Evolutionary conservation across 1,140 invertebrate genomes (phyloP).

Genomic region (Lasioglossum baleicum): DNA sequence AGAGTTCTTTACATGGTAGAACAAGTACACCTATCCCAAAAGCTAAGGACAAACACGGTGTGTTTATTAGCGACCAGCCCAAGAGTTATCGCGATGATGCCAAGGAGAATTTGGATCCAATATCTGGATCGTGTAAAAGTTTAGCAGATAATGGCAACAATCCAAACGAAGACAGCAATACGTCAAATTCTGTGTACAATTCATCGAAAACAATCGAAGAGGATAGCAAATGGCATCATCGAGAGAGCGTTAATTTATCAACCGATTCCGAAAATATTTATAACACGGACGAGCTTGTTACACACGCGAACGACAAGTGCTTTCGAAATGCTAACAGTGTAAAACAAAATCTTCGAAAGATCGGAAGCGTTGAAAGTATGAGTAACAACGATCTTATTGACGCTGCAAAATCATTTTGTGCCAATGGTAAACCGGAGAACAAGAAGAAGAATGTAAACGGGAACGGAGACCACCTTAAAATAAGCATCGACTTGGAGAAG

Average conservation of each 20-base stretch:
- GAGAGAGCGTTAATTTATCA: constrained; percentile 38
- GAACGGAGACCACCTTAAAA: constrained; percentile 55
- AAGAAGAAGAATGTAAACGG: neutral
- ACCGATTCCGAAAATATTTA: neutral
- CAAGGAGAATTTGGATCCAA: constrained; percentile 66
- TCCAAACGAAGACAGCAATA: constrained; percentile 29
- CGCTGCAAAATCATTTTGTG: neutral
- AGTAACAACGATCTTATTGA: neutral
- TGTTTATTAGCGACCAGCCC: neutral
- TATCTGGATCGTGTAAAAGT: constrained; percentile 7
- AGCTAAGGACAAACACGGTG: neutral
- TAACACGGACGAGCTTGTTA: neutral
- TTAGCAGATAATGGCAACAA: constrained; percentile 18
- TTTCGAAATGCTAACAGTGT: neutral
- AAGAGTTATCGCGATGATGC: constrained; percentile 44
- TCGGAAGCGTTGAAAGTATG: neutral
- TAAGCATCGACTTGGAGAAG: constrained; percentile 74
- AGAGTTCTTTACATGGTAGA: neutral
- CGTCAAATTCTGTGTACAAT: neutral
- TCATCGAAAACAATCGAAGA: neutral
- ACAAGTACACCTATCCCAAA: neutral
- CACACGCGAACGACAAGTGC: neutral
- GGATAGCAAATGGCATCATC: neutral
- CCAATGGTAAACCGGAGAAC: constrained; percentile 1
- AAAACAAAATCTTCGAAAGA: constrained; percentile 6